Percentiles rank a stretch among this genome's conserved stretches.
These are phyloP conservation scores for Catostomus latipinnis DNA, from an alignment of 2,797 vertebrate species.

Conservation along the genomic window DNA sequence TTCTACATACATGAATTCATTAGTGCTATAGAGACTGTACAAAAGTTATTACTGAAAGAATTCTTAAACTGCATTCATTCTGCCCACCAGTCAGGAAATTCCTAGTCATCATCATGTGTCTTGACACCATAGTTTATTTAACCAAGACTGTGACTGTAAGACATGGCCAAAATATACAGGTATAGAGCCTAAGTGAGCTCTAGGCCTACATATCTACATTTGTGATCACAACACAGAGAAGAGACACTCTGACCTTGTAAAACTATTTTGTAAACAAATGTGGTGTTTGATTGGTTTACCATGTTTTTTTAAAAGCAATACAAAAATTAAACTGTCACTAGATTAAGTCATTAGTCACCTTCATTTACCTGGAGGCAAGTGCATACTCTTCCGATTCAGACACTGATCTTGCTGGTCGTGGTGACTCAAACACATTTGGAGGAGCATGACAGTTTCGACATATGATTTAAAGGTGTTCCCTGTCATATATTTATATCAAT, in stretches of 20 bases:
- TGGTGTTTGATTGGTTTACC: background rate
- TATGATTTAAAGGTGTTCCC: background rate
- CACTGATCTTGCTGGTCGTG: background rate
- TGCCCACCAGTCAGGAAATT: background rate
- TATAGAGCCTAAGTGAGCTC: background rate
- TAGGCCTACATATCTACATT: background rate
- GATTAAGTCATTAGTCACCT: no score
- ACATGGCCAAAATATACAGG: background rate
- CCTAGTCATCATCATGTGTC: background rate
- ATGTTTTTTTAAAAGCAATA: background rate
- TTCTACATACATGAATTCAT: background rate
- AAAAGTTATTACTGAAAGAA: background rate
- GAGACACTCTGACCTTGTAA: background rate
- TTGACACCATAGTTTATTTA: slow-evolving; percentile 3
- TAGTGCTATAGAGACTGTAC: background rate
- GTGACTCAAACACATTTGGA: background rate
- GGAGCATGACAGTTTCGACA: background rate
- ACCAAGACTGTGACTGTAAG: background rate
- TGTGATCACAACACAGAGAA: background rate
- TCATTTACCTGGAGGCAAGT: no score
- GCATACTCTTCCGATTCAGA: background rate
- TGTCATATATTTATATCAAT: slow-evolving; percentile 3
- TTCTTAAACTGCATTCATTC: background rate
- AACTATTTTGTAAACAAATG: background rate
- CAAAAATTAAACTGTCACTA: background rate